These are phyloP conservation scores for Tipula lateralis DNA, from an alignment of 2,888 invertebrate species.

Conservation along the genomic window DNA sequence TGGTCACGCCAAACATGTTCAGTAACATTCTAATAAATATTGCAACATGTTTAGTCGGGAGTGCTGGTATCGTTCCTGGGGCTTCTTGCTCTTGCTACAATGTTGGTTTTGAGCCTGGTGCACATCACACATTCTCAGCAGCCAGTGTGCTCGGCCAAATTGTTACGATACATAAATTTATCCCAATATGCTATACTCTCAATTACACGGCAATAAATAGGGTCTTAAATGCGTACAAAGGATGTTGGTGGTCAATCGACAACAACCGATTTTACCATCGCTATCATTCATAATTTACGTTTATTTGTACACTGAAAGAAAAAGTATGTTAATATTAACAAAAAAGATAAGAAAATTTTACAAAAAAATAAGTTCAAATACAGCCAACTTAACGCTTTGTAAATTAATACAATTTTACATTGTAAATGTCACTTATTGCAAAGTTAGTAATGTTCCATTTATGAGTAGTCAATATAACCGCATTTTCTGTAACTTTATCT, in stretches of 20 bases:
- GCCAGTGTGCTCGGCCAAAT: slow-evolving; percentile 89
- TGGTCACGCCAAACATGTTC: slow-evolving; percentile 97
- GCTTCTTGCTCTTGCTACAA: slow-evolving; percentile 89
- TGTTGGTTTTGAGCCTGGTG: slow-evolving; percentile 97
- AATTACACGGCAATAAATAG: slow-evolving; percentile 70
- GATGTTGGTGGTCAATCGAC: slow-evolving; percentile 95
- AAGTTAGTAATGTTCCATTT: no score
- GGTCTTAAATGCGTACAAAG: slow-evolving; percentile 87
- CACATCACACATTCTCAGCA: slow-evolving; percentile 91
- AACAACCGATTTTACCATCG: slow-evolving; percentile 88
- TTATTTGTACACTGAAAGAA: no score
- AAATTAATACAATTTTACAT: no score
- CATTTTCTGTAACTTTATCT: no score
- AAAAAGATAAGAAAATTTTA: no score
- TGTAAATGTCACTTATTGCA: no score
- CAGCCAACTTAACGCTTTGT: no score
- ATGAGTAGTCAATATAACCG: no score
- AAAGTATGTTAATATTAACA: no score
- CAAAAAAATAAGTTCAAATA: no score
- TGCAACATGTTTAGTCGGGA: slow-evolving; percentile 93
- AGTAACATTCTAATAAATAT: slow-evolving; percentile 97
- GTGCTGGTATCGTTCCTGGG: slow-evolving; percentile 96
- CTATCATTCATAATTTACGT: slow-evolving; percentile 68
- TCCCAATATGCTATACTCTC: slow-evolving; percentile 78
- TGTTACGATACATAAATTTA: slow-evolving; percentile 88